These are phyloP conservation scores for Temnothorax longispinosus DNA, from an alignment of 1,140 invertebrate genomes.

Conservation along the genomic window DNA sequence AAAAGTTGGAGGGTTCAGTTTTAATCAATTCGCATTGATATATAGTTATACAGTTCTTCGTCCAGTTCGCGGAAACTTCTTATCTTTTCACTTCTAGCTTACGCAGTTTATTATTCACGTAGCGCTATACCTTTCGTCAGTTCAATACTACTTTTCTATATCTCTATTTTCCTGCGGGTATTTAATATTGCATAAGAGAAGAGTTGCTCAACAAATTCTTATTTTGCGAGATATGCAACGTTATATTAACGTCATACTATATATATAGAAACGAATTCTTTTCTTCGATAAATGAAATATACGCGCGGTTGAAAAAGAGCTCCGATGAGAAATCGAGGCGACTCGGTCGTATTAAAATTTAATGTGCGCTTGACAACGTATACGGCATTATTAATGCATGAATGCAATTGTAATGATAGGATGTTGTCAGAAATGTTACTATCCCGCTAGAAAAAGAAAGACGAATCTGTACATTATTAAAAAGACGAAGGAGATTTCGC, in stretches of 20 bases:
- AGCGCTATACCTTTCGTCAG: neutral
- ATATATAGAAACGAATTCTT: neutral
- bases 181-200: neutral
- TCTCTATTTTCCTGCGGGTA: neutral
- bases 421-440: neutral
- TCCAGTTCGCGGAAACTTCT: neutral
- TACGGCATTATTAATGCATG: conserved; percentile 4
- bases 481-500: neutral
- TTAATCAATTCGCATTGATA: neutral
- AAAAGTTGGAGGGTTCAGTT: too few relatives aligned
- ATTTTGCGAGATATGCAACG: neutral
- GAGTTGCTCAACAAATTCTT: neutral
- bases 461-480: conserved; percentile 5
- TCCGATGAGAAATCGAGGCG: neutral
- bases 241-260: neutral
- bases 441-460: neutral
- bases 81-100: neutral
- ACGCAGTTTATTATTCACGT: neutral
- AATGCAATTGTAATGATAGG: neutral
- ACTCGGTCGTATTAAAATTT: conserved; percentile 20
- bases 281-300: neutral
- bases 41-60: neutral
- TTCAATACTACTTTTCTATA: neutral
- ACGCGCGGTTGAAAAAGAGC: neutral
- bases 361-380: neutral